Conservation (phyloP, 2,113 vertebrate genomes). For the pig (Sus scrofa) region DNA sequence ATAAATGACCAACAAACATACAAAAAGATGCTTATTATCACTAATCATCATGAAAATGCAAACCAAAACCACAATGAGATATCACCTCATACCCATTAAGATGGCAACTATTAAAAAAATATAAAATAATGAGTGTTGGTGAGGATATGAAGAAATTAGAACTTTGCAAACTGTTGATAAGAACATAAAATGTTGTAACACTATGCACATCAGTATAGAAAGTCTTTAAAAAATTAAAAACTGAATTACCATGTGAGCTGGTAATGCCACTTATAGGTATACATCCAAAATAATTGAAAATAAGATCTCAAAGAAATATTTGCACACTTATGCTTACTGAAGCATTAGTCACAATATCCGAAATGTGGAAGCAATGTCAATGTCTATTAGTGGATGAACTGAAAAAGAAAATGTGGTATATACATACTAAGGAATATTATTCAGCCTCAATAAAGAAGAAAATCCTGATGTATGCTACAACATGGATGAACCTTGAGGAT, state of each 20-base stretch:
- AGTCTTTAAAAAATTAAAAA: background rate
- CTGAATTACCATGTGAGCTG: background rate
- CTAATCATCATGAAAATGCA: background rate
- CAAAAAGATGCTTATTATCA: background rate
- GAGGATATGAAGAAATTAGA: background rate
- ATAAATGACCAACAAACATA: background rate
- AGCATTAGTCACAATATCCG: background rate
- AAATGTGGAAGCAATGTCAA: background rate
- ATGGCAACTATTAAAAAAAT: background rate
- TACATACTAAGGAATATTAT: background rate
- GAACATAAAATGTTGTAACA: background rate
- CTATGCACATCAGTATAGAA: background rate
- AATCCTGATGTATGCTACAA: background rate
- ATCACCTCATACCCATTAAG: background rate
- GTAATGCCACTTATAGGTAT: background rate
- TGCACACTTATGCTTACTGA: background rate
- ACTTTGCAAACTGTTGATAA: background rate
- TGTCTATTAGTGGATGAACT: background rate
- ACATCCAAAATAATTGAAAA: conserved; percentile 29
- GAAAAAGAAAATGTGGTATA: background rate
- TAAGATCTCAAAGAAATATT: background rate
- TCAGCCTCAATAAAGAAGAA: conserved; percentile 3
- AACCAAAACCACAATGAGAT: background rate
- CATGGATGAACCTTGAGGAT: background rate
- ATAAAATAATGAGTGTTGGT: background rate